These are phyloP conservation scores for Lepidothrix coronata DNA, from an alignment of 2,113 vertebrate genomes.

Conservation along the genomic window DNA sequence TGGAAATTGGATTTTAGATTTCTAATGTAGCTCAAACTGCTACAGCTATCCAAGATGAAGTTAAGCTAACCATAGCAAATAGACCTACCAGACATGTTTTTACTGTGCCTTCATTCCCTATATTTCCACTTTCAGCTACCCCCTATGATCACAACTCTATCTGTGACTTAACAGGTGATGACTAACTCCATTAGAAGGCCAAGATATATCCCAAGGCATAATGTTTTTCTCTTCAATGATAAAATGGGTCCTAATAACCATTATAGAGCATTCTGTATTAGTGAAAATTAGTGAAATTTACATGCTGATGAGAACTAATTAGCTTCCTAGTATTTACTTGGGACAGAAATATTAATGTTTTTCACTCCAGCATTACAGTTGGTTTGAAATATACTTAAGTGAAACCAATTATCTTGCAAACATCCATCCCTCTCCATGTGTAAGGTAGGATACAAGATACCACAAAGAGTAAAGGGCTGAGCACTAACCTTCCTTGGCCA, in stretches of 20 bases:
- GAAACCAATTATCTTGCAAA: background rate
- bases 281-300: background rate
- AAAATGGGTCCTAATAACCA: background rate
- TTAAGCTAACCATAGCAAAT: background rate
- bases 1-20: too few relatives aligned
- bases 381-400: background rate
- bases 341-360: background rate
- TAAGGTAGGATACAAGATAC: background rate
- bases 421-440: background rate
- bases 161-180: background rate
- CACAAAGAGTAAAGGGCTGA: background rate
- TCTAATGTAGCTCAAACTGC: too few relatives aligned
- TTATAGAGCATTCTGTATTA: background rate
- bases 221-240: background rate
- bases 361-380: background rate
- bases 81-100: background rate
- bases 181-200: background rate
- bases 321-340: background rate
- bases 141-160: rapidly evolving
- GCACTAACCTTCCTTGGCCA: background rate
- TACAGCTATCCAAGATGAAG: background rate
- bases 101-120: background rate
- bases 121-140: background rate
- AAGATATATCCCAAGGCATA: background rate
- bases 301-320: background rate